Evolutionary conservation across 2,888 invertebrate genomes (phyloP), one percentile per base, ranked within the genome.

Genomic region (Drosophila neutralis): DNA sequence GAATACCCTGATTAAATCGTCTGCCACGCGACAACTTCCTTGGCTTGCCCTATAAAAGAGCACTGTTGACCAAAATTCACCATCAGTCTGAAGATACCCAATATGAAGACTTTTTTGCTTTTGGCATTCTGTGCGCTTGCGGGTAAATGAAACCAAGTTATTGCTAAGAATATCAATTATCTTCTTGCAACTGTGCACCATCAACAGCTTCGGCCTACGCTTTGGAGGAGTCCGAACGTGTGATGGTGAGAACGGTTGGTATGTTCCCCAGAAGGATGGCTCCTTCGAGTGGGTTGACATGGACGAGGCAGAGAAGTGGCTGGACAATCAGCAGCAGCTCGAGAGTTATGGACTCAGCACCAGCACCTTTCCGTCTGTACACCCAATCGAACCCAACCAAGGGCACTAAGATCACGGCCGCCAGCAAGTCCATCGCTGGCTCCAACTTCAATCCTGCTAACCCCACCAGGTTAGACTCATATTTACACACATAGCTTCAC

Each of bases 211-310:
- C 83, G 56, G 77, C 69, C 29, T 66, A 53, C 29, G 84, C 82
- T 72, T 49, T 83, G 36, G 82, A 79, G 52, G 79, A 83, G 29
- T 66, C 61, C 2, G 82, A 80, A 13, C 90, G 82, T 15, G 78
- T 48, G 31, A 83, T 36, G 87, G 87, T 7, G 90, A 90, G 74
- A 88, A 89, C 29, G 90, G 90, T 45, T 89, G 82, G 86, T 90
- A 72, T 61, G 78, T 91, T 7, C 90, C 90, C 2, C 73, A 88
- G 45, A 15, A 24, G 31, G 81, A 90, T 70, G 90, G 87, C 8
- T 69, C 73, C 49, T 42, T 83, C 5, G 75, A 81, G 27, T 91
- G 91, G 90, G 18, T 78, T 11, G 79, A 82, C 27, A 81, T 74
- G 76, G 78, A 90, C 4, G 78, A 69, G 4, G 88, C 81, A 15